phyloP scores from a whole-genome alignment of 2,113 vertebrate species.

The Columba janthina region DNA sequence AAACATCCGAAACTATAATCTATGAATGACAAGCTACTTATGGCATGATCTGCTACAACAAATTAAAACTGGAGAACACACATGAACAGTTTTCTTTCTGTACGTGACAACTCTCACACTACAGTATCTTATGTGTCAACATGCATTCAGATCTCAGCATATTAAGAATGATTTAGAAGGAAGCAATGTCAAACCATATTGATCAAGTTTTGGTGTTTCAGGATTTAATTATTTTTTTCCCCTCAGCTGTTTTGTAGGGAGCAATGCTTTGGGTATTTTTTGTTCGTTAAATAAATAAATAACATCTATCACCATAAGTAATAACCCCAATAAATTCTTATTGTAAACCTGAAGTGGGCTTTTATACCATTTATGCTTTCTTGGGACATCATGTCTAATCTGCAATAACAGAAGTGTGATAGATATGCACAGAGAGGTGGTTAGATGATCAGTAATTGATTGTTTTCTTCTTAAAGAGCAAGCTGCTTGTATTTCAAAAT shows the following conservation, averaged over 20 bases:
- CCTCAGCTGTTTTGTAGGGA: not conserved
- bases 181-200: conserved; percentile 5
- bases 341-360: not conserved
- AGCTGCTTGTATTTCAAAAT: not conserved
- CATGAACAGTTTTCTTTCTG: not conserved
- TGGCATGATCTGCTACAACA: not conserved
- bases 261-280: not conserved
- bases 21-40: not conserved
- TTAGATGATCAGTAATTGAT: conserved; percentile 39
- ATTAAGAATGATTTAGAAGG: conserved; percentile 2
- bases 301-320: not conserved
- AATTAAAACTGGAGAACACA: not conserved
- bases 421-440: not conserved
- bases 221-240: not conserved
- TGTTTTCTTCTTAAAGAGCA: conserved; percentile 37
- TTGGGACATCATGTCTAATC: not conserved
- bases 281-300: not conserved
- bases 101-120: not conserved
- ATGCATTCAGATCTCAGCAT: not conserved
- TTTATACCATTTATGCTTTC: not conserved
- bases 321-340: not conserved
- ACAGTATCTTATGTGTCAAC: not conserved
- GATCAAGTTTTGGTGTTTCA: not conserved
- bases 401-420: not conserved
- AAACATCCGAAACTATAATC: not conserved